A percentile compares a stretch with the other conserved stretches of the same genome.
phyloP scores from a whole-genome alignment of 2,113 vertebrate genomes.

The Callospermophilus lateralis region DNA sequence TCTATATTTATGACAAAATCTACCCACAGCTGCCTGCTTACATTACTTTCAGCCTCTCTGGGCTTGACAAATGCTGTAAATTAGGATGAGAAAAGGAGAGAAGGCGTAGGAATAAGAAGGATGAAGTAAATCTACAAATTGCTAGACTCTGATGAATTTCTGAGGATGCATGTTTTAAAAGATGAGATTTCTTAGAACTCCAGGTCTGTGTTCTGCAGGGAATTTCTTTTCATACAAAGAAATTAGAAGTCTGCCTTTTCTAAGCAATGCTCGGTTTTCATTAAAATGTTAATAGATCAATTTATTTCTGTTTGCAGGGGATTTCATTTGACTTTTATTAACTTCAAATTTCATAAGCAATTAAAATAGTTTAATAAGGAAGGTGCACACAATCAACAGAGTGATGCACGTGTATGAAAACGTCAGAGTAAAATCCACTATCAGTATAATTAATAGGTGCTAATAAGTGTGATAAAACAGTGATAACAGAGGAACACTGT shows the following conservation, averaged over 20 bases:
- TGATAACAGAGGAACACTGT: neutral
- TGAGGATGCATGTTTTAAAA: neutral
- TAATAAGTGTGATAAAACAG: neutral
- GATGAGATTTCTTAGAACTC: neutral
- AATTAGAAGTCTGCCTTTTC: neutral
- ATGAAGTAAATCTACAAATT: neutral
- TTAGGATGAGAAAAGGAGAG: conserved; percentile 52
- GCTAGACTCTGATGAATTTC: neutral
- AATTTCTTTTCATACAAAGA: conserved; percentile 28
- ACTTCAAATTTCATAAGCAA: conserved; percentile 19
- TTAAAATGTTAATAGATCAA: conserved; percentile 53
- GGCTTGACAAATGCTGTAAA: conserved; percentile 72
- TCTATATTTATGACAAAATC: conserved; percentile 89
- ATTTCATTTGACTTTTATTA: conserved; percentile 29
- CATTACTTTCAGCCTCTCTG: conserved; percentile 87
- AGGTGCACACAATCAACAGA: neutral
- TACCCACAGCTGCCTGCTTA: conserved; percentile 88
- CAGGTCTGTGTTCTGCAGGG: neutral
- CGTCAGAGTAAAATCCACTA: neutral
- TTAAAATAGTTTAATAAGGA: neutral
- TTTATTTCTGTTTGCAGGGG: neutral
- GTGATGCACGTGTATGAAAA: neutral
- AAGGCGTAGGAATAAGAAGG: neutral
- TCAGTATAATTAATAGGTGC: neutral
- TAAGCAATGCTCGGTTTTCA: conserved; percentile 16